Base-by-base conservation (phyloP, 2,797 vertebrate genomes). In the Macroramphosus scolopax region DNA sequence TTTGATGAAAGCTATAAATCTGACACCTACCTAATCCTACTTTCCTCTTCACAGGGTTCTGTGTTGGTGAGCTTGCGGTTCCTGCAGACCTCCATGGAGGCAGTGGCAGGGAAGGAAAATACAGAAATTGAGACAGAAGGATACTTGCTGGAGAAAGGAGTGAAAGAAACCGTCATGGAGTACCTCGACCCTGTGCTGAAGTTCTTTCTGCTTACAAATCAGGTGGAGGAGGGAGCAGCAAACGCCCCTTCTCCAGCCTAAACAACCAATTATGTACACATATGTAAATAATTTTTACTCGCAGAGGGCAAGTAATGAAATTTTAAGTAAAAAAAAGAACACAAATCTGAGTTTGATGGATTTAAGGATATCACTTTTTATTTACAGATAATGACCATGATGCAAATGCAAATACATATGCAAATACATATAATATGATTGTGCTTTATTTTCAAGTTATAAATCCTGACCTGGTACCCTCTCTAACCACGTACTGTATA, bases 41-140 rank as follows among this genome's bases (percentile, higher is more conserved):
- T 41, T 40, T 15, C 25, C 38, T 11, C 18, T 25, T 16, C 32
- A 1, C 60, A 94, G 93, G 68, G 46, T 28, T 79, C 86, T 4
- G 91, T 92, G 66, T 66, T 93, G 45, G 84, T 92, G 25, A 92
- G 92, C 69, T 64, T 94, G 48, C 85, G 92, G 24, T 90, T 92
- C 68, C 85, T 95, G 37, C 91, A 93, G 66, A 95, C 92, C 0
- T 80, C 93, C n/a, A 88, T 93, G 89, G 92, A 94, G 39, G 91
- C 89, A 7, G 78, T 93, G 3, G 80, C 60, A 11, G 90, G 90
- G 17, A 79, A 88, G 14, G 91, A 92, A 42, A 89, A 93, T 42
- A 81, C 76, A 4, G 90, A 92, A 69, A 78, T 89, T 0, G 92
- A 93, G 52, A 86, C 93, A 0, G 93, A 93, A 50, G 93, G 93